Conservation (phyloP, 2,113 vertebrate genomes). For the Chloebia gouldiae region DNA sequence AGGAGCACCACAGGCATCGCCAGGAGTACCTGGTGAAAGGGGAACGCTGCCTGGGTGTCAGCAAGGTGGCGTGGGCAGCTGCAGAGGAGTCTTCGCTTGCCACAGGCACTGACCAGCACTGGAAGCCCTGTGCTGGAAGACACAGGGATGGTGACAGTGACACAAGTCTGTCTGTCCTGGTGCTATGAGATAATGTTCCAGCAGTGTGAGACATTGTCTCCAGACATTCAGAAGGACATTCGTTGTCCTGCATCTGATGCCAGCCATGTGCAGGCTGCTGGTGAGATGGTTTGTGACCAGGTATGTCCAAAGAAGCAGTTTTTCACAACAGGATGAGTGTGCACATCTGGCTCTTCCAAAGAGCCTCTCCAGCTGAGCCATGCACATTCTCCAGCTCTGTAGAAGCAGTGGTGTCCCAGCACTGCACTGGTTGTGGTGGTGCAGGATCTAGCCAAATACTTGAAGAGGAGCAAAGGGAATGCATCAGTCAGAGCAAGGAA, state of each 20-base stretch:
- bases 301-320: neutral
- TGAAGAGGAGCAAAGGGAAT: neutral
- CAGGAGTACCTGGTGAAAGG: neutral
- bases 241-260: rapidly evolving
- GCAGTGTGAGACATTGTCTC: neutral
- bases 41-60: neutral
- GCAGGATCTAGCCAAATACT: neutral
- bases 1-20: neutral
- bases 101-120: neutral
- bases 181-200: neutral
- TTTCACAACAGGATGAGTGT: neutral
- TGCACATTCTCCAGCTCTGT: neutral
- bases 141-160: rapidly evolving
- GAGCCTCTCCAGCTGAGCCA: neutral
- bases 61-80: rapidly evolving
- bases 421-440: neutral
- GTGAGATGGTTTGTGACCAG: neutral
- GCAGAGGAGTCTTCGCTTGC: neutral
- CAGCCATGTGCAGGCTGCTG: neutral
- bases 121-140: neutral
- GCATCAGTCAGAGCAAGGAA: conserved; percentile 36
- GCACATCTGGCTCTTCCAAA: neutral
- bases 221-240: neutral
- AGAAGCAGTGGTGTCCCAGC: neutral
- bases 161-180: rapidly evolving